Evolutionary conservation across 2,888 invertebrate species (phyloP), one percentile per base, ranked within the genome.

Genomic region (Orchestes rusci): DNA sequence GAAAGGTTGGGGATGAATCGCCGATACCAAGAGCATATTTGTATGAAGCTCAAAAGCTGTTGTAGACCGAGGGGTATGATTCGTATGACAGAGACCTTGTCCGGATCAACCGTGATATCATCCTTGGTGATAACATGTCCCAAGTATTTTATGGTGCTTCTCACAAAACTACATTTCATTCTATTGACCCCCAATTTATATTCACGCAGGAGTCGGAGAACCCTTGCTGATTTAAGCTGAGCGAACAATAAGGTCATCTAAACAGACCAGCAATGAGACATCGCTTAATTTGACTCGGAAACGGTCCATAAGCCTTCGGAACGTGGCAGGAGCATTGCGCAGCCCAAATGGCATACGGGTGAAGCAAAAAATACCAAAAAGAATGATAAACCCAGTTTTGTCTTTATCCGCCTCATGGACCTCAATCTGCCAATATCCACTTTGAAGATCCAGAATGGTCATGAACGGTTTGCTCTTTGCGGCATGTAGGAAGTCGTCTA

Each of bases 21-120:
- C 10, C 52, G 19, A 19, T 45, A 57, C 55, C 56, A 53, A 1
- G 43, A 48, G 16, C 46, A 46, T 8, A 53, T 54, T 35, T 58
- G 54, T 4, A 57, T 15, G 38, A 56, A 58, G 2, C 43, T 37
- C 7, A 41, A 32, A 3, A 55, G 12, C 29, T 53, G 50, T 39
- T 56, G 54, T 4, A 54, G n/a, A n/a, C n/a, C n/a, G n/a, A n/a
- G n/a, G n/a, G n/a, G n/a, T n/a, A n/a, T n/a, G n/a, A n/a, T n/a
- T n/a, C n/a, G n/a, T n/a, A n/a, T n/a, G n/a, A n/a, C n/a, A n/a
- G n/a, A n/a, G n/a, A n/a, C n/a, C n/a, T n/a, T n/a, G n/a, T n/a
- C n/a, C n/a, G n/a, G n/a, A n/a, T n/a, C n/a, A n/a, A n/a, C n/a
- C n/a, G n/a, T n/a, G n/a, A n/a, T n/a, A n/a, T n/a, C n/a, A n/a